Conservation (phyloP, 1,140 invertebrate genomes). For the Coelopa frigida region DNA sequence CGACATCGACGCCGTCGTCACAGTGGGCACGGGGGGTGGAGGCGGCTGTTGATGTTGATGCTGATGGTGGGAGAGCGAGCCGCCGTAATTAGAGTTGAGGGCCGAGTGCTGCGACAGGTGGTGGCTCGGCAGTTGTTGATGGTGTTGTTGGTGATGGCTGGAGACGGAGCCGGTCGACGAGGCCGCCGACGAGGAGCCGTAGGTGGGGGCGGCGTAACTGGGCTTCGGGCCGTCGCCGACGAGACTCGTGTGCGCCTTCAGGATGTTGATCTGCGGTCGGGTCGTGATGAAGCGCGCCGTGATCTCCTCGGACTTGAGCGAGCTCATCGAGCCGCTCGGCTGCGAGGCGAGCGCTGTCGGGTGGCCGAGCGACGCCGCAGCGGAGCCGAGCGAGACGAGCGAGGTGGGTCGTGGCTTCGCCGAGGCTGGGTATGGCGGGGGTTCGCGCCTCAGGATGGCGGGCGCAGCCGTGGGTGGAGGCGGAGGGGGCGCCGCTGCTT, state of each 20-base stretch:
- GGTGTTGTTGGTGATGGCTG: constrained; percentile 35
- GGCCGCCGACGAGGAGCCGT: constrained; percentile 28
- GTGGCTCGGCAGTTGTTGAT: constrained; percentile 14
- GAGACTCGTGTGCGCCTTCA: constrained; percentile 58
- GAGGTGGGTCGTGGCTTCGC: constrained; percentile 46
- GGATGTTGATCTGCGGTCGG: constrained; percentile 58
- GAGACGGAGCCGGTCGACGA: constrained; percentile 35
- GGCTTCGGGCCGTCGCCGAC: constrained; percentile 47
- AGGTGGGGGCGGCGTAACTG: constrained; percentile 48
- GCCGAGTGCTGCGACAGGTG: constrained; percentile 29
- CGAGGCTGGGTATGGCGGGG: constrained; percentile 50
- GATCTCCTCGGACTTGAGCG: constrained; percentile 51
- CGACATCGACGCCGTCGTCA: constrained; percentile 7
- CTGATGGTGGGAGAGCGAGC: constrained; percentile 22
- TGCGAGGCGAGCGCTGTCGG: constrained; percentile 3
- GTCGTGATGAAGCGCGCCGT: constrained; percentile 60
- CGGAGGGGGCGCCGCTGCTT: constrained; percentile 11
- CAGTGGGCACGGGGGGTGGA: no score
- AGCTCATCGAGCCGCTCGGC: constrained; percentile 26
- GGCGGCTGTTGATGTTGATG: constrained; percentile 12
- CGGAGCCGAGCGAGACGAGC: constrained; percentile 28
- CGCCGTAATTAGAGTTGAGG: constrained; percentile 34
- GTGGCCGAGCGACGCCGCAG: constrained; percentile 14
- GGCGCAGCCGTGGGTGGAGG: constrained; percentile 3
- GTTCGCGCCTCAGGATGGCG: constrained; percentile 37